phyloP scores from a whole-genome alignment of 2,113 vertebrate species.

The Gracilinanus agilis region DNA sequence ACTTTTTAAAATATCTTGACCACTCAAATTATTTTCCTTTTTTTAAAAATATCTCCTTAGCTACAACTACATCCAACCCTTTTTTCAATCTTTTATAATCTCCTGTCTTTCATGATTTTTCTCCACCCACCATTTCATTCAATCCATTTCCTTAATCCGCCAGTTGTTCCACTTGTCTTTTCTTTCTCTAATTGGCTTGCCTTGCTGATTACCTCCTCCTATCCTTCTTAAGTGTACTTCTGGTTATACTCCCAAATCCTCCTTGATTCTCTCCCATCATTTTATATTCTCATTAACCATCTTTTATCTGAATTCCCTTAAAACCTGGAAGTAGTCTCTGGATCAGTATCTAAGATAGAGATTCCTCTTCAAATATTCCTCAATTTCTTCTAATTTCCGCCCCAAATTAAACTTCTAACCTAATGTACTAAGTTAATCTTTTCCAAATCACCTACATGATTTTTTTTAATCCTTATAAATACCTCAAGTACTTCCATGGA shows the following conservation, averaged over 20 bases:
- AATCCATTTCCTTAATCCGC: background rate
- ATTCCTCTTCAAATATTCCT: background rate
- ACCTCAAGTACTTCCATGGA: background rate
- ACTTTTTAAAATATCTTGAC: background rate
- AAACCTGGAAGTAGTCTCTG: background rate
- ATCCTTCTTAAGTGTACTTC: background rate
- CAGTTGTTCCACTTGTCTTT: background rate
- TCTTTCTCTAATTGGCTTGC: background rate
- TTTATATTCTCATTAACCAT: background rate
- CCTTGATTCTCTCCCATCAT: background rate
- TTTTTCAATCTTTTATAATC: background rate
- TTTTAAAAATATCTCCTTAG: background rate
- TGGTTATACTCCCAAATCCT: background rate
- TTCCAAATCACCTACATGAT: background rate
- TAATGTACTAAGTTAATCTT: background rate
- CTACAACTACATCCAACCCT: background rate
- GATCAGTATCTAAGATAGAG: background rate
- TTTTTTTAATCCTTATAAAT: background rate
- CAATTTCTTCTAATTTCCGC: background rate
- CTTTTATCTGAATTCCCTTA: background rate
- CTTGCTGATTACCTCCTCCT: background rate
- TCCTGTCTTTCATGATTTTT: background rate
- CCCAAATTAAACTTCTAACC: background rate
- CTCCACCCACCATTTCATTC: background rate
- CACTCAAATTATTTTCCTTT: background rate